Conservation (phyloP, 92 coral and sea anemone genomes). For the Paramuricea clavata region DNA sequence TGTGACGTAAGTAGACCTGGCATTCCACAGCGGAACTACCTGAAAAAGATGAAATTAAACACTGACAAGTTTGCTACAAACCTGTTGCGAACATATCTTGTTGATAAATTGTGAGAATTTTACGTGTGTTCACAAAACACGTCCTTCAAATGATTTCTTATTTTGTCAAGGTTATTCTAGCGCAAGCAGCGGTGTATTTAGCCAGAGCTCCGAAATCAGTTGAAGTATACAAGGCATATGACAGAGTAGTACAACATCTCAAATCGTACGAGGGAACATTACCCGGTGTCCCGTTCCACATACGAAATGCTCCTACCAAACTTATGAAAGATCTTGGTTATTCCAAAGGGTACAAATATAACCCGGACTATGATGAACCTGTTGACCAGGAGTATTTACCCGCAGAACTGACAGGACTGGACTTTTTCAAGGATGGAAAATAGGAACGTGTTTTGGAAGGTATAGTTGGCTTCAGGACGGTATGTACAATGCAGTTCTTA, state of each 20-base stretch:
- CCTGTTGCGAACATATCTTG: no score
- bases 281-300: constrained; percentile 93
- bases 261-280: constrained; percentile 90
- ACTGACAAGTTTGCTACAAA: no score
- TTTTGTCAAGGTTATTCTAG: constrained; percentile 83
- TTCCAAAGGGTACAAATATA: constrained; percentile 92
- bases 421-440: constrained; percentile 71
- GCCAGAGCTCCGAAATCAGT: constrained; percentile 95
- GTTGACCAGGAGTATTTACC: constrained; percentile 94
- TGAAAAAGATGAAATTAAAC: no score
- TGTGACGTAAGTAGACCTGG: constrained; percentile 85
- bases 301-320: constrained; percentile 95
- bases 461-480: not conserved
- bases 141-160: not conserved
- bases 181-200: constrained; percentile 90
- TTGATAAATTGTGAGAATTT: no score
- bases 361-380: constrained; percentile 83
- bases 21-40: not conserved
- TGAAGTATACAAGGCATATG: constrained; percentile 90
- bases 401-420: constrained; percentile 74
- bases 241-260: constrained; percentile 82
- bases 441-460: not conserved
- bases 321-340: constrained; percentile 91
- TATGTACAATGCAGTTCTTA: no score
- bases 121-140: no score